phyloP scores from a whole-genome alignment of 2,888 invertebrate species.

The Corythucha ciliata region DNA sequence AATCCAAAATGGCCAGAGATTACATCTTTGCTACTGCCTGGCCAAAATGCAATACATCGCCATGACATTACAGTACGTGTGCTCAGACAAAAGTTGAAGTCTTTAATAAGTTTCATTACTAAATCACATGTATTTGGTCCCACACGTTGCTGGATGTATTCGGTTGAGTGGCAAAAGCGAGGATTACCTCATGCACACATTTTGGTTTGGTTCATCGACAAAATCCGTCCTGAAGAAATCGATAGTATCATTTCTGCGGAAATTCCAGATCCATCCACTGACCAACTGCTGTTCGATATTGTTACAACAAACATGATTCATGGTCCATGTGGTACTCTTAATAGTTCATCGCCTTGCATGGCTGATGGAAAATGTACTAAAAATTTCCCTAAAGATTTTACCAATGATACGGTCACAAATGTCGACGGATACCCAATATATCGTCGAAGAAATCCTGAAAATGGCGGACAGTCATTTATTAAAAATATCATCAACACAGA shows the following conservation, averaged over 20 bases:
- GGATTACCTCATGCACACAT: conserved; percentile 38
- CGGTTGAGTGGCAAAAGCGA: conserved; percentile 37
- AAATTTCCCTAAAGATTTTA: conserved; percentile 31
- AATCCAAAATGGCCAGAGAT: no score
- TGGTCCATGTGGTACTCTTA: conserved; percentile 35
- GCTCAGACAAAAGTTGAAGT: no score
- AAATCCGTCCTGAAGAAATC: conserved; percentile 37
- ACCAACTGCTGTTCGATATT: conserved; percentile 35
- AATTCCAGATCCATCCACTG: conserved; percentile 36
- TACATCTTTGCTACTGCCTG: no score
- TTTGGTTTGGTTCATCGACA: conserved; percentile 38
- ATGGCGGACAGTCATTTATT: conserved; percentile 30
- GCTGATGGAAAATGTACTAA: conserved; percentile 34
- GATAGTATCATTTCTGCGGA: conserved; percentile 39
- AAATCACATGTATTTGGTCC: conserved; percentile 25
- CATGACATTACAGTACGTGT: no score
- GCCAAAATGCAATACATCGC: no score
- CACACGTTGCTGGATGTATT: conserved; percentile 34
- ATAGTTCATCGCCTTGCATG: conserved; percentile 36
- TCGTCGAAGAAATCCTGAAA: conserved; percentile 28
- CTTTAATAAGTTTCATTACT: no score
- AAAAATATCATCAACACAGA: conserved; percentile 6
- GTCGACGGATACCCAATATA: conserved; percentile 37
- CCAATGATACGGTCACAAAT: conserved; percentile 33
- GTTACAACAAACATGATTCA: conserved; percentile 40